Base-by-base conservation (phyloP, 2,888 invertebrate genomes). In the Anarsia innoxiella region DNA sequence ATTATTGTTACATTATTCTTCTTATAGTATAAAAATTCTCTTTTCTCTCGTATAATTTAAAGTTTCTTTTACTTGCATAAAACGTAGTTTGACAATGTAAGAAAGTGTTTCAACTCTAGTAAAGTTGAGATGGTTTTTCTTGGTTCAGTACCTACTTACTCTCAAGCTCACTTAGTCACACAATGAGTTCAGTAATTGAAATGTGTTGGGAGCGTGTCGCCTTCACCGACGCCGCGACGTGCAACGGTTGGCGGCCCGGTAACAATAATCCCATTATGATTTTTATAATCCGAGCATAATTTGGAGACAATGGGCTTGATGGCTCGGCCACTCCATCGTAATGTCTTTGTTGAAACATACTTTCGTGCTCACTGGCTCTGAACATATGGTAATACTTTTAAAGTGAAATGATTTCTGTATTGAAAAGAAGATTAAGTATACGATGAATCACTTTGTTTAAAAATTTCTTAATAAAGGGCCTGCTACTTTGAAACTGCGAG, bases 171-270 rank as follows among this genome's bases (percentile, higher is more conserved):
- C 25, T 33, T 14, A 25, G 33, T 35, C 56, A 57, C 62, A 76
- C 73, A 74, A 72, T 71, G 68, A 59, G 42, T 51, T 46, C 56
- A 53, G 65, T 75, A 77, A 77, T 77, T 78, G 76, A 77, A 77
- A 72, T 54, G 62, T 63, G 70, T 65, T n/a, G n/a, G n/a, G n/a
- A n/a, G n/a, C n/a, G n/a, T n/a, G n/a, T n/a, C n/a, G n/a, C n/a
- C n/a, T n/a, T n/a, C n/a, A n/a, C n/a, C n/a, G n/a, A 58, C 65
- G 54, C 52, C 62, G 60, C 66, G 55, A 26, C 65, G 56, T 53
- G 66, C 53, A 51, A 44, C 54, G 23, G 35, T 35, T 28, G 25
- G 19, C 35, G 12, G 28, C 28, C 27, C n/a, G 6, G 4, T 11
- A 5, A 35, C 35, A 35, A 23, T 35, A 35, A 35, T 27, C 67